Conservation (phyloP, 2,113 vertebrate species). For the Entelurus aequoreus region DNA sequence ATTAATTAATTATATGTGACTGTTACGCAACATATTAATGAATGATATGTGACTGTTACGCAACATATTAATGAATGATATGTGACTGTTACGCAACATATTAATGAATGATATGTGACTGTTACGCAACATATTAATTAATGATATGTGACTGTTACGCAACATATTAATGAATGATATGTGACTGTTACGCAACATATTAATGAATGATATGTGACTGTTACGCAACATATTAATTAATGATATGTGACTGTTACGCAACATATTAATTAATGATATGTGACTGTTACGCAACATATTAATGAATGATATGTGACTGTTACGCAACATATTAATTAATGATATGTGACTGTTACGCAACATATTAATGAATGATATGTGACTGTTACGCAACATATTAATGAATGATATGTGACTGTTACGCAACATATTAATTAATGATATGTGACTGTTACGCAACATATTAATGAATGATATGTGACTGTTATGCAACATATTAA, state of each 20-base stretch:
- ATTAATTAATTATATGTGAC: constrained; percentile 13
- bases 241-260: constrained; percentile 13
- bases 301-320: constrained; percentile 19
- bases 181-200: neutral
- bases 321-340: neutral
- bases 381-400: neutral
- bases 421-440: neutral
- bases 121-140: neutral
- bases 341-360: constrained; percentile 12
- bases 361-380: constrained; percentile 20
- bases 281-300: neutral
- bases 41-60: constrained; percentile 13
- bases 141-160: constrained; percentile 12
- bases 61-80: neutral
- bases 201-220: constrained; percentile 19
- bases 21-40: neutral
- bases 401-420: constrained; percentile 18
- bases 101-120: constrained; percentile 20
- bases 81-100: constrained; percentile 2
- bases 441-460: constrained; percentile 10
- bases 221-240: neutral
- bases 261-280: constrained; percentile 8
- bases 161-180: constrained; percentile 8
- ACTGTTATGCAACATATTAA: neutral
- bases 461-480: constrained; percentile 21